Conservation (phyloP, 1,140 invertebrate species). For the Carcinoscorpius rotundicauda region DNA sequence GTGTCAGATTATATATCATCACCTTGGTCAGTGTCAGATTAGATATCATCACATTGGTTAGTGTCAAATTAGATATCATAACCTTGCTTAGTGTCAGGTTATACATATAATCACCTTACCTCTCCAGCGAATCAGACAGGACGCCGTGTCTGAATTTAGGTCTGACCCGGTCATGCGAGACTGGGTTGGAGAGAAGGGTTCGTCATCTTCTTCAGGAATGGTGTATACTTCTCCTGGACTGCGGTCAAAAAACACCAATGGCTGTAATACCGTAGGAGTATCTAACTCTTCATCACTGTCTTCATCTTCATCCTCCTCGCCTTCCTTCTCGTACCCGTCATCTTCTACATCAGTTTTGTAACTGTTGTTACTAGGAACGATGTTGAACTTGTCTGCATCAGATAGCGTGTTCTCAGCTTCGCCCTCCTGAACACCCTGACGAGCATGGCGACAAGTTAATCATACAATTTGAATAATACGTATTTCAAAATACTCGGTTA, state of each 20-base stretch:
- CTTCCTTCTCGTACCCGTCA: slow-evolving; percentile 21
- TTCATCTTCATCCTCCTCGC: slow-evolving; percentile 6
- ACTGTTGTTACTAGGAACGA: too few relatives aligned
- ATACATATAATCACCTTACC: slow-evolving; percentile 25
- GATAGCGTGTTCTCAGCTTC: too few relatives aligned
- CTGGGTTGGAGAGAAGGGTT: slow-evolving; percentile 39
- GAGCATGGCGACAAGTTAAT: too few relatives aligned
- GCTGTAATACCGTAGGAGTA: slow-evolving; percentile 9
- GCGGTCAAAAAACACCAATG: slow-evolving; percentile 35
- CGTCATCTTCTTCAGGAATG: slow-evolving; percentile 43
- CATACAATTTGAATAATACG: too few relatives aligned
- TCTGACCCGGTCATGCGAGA: slow-evolving; percentile 30
- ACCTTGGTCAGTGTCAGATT: too few relatives aligned
- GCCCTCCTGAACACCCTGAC: too few relatives aligned
- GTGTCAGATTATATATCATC: too few relatives aligned
- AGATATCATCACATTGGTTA: too few relatives aligned
- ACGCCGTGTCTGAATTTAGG: slow-evolving; percentile 24
- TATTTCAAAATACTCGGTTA: too few relatives aligned
- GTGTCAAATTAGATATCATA: too few relatives aligned
- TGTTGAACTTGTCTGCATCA: too few relatives aligned
- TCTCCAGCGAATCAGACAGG: slow-evolving; percentile 17
- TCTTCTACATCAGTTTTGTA: slow-evolving; percentile 18
- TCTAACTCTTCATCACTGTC: slow-evolving; percentile 6
- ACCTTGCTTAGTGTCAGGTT: too few relatives aligned
- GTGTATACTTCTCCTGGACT: slow-evolving; percentile 42